A percentile compares a stretch with the other conserved stretches of the same genome.
Conservation (phyloP, 2,797 vertebrate genomes). For the Benthosema pterotum region DNA sequence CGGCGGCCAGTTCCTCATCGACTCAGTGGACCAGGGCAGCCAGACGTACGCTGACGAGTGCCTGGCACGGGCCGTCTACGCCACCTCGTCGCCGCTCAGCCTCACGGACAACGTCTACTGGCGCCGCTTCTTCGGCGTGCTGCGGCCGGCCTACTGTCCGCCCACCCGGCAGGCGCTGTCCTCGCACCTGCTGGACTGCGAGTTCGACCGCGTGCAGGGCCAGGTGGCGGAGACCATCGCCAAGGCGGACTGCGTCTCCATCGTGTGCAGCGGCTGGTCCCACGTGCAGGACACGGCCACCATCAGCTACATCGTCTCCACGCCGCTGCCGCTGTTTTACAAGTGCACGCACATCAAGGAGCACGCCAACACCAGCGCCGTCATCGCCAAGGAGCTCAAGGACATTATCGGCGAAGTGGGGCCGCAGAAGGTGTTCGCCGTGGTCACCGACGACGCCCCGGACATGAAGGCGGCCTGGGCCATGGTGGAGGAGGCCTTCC, state of each 20-base stretch:
- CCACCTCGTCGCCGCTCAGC: slow-evolving; percentile 50
- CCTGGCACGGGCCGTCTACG: slow-evolving; percentile 55
- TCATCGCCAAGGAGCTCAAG: slow-evolving; percentile 45
- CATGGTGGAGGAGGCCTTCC: slow-evolving; percentile 55
- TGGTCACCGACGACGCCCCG: slow-evolving; percentile 47
- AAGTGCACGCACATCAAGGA: slow-evolving; percentile 41
- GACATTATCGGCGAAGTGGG: slow-evolving; percentile 52
- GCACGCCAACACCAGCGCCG: background rate
- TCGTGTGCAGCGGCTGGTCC: slow-evolving; percentile 41
- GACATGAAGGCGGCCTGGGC: slow-evolving; percentile 46
- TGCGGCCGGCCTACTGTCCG: slow-evolving; percentile 56
- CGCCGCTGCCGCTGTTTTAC: slow-evolving; percentile 49
- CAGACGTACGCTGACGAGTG: slow-evolving; percentile 54
- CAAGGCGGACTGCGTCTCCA: slow-evolving; percentile 46
- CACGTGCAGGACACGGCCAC: slow-evolving; percentile 22
- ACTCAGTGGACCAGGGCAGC: slow-evolving; percentile 59
- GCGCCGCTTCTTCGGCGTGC: slow-evolving; percentile 50
- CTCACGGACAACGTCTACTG: slow-evolving; percentile 58
- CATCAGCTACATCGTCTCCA: slow-evolving; percentile 40
- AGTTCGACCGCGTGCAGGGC: slow-evolving; percentile 48
- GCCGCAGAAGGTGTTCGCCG: slow-evolving; percentile 48
- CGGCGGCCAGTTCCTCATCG: slow-evolving; percentile 56
- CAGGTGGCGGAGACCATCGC: slow-evolving; percentile 47
- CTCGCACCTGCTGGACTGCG: slow-evolving; percentile 51
- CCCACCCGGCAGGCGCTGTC: slow-evolving; percentile 52